phyloP scores from a whole-genome alignment of 1,140 invertebrate genomes.

The Listronotus bonariensis region DNA sequence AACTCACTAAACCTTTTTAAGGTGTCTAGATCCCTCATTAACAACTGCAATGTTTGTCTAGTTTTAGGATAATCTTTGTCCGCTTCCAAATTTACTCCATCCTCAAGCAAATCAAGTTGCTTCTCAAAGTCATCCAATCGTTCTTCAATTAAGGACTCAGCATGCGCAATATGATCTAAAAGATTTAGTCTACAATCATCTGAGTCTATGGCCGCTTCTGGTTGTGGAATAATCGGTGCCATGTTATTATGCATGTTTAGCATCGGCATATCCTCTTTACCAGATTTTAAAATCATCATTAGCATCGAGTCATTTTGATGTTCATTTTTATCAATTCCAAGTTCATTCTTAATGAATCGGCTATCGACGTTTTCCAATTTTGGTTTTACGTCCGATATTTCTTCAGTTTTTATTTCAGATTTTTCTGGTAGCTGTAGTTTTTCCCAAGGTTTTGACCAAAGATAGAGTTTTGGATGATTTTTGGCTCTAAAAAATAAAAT shows the following conservation, averaged over 20 bases:
- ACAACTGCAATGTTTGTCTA: conserved; percentile 63
- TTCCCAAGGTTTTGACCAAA: conserved; percentile 85
- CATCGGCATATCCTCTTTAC: conserved; percentile 44
- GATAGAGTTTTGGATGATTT: conserved; percentile 81
- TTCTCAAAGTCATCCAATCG: conserved; percentile 75
- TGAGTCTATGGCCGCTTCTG: conserved; percentile 80
- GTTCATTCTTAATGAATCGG: conserved; percentile 36
- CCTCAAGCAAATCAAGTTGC: conserved; percentile 68
- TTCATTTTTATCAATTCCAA: conserved; percentile 28
- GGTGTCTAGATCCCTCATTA: conserved; percentile 61
- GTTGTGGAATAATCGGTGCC: conserved; percentile 66
- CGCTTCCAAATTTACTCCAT: conserved; percentile 51
- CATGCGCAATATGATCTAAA: conserved; percentile 76
- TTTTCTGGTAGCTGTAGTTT: conserved; percentile 54
- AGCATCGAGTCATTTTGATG: conserved; percentile 43
- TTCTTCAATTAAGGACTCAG: conserved; percentile 72
- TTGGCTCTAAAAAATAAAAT: conserved; percentile 62
- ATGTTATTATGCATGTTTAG: conserved; percentile 41
- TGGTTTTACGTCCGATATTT: conserved; percentile 29
- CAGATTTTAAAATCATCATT: conserved; percentile 45
- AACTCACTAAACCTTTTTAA: conserved; percentile 59
- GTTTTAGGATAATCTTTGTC: conserved; percentile 56
- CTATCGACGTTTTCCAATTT: conserved; percentile 40
- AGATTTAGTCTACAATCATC: conserved; percentile 77
- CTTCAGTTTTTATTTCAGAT: conserved; percentile 25